Evolutionary conservation across 2,113 vertebrate species (phyloP), one percentile per base, ranked within the genome.

Genomic region (Carettochelys insculpta): DNA sequence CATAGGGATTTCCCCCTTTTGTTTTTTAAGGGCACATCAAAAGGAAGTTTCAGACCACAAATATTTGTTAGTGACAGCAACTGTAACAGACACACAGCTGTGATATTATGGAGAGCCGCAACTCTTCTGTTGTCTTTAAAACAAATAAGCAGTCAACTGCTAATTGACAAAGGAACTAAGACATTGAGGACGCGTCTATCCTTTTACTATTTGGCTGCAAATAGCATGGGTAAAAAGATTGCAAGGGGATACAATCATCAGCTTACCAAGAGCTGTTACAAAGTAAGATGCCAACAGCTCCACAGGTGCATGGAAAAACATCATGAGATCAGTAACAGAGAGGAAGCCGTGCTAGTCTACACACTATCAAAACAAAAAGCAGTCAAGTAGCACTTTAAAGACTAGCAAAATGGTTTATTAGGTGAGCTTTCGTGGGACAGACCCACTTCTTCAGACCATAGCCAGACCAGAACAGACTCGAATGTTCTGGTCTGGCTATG

Each of bases 11-110:
- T 87, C 41, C 58, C n/a, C 82, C 41, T 10, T 91, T 65, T 86
- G 34, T 75, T 82, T 71, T 48, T n/a, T 83, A 83, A 48, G 45
- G 6, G 11, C 71, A 87, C 29, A 79, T n/a, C 85, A 85, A 61
- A 77, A 43, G 47, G 80, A 95, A 94, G 43, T 76, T 41, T 5
- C 19, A 65, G 86, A 80, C 73, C 50, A 47, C 86, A 89, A 88
- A 88, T 80, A 94, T 77, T 93, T 85, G 51, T 88, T 79, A 77
- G 34, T 4, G 78, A 53, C 38, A 90, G 78, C 13, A 83, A 89
- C 85, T 83, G 41, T n/a, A 82, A 87, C 45, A 92, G 61, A 71
- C 45, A 83, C 27, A 83, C 16, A 93, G 88, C 73, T 87, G 50
- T 38, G 58, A 86, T 25, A 54, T 54, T 51, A 58, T 24, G 48